Percentiles rank a stretch among this genome's conserved stretches.
Conservation (phyloP, 2,888 invertebrate species). For the Macrophya annulata region DNA sequence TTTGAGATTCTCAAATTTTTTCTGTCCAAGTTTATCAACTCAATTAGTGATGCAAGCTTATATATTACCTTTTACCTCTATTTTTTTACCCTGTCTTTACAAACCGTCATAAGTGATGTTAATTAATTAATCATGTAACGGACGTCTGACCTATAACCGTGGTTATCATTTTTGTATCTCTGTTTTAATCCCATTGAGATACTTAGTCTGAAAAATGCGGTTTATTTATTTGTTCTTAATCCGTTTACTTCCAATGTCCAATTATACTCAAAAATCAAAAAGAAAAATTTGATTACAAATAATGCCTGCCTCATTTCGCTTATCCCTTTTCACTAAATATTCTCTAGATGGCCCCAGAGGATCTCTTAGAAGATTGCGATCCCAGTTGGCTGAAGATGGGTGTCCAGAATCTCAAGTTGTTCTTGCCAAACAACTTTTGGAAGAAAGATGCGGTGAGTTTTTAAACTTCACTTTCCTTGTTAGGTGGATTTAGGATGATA, state of each 20-base stretch:
- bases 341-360: conserved; percentile 85
- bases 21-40: not conserved
- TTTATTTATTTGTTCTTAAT: not conserved
- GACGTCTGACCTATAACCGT: not conserved
- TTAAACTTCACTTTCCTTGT: not conserved
- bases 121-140: not conserved
- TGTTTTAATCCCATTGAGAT: not conserved
- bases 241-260: not conserved
- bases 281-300: not conserved
- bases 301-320: not conserved
- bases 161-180: too few relatives aligned
- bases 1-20: not conserved
- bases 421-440: conserved; percentile 90
- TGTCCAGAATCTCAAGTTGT: conserved; percentile 95
- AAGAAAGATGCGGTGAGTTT: conserved; percentile 87
- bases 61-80: not conserved
- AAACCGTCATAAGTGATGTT: not conserved
- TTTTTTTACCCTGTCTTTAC: not conserved
- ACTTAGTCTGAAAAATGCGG: not conserved
- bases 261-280: not conserved
- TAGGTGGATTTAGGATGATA: not conserved
- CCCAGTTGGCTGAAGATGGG: conserved; percentile 92
- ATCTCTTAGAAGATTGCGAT: conserved; percentile 84
- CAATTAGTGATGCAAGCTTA: not conserved
- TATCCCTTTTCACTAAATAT: not conserved